Conservation (phyloP, 2,797 vertebrate species). For the Cheirogaleus major region DNA sequence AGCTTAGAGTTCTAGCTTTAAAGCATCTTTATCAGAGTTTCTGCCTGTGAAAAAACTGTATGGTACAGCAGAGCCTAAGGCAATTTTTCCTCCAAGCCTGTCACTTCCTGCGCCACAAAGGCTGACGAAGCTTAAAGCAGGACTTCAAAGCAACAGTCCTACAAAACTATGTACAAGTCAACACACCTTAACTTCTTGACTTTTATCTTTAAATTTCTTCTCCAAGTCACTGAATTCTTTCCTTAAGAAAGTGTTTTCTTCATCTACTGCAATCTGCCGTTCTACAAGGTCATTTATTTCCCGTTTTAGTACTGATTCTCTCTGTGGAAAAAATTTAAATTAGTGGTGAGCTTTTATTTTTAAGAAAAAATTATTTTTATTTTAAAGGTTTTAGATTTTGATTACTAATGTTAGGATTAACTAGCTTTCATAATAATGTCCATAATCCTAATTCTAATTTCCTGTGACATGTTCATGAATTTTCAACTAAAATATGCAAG, state of each 20-base stretch:
- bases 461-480: neutral
- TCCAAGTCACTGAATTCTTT: conserved; percentile 90
- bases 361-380: conserved; percentile 28
- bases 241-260: conserved; percentile 89
- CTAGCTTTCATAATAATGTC: neutral
- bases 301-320: conserved; percentile 88
- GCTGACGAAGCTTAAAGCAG: conserved; percentile 83
- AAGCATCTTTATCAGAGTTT: conserved; percentile 86
- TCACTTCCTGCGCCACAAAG: conserved; percentile 89
- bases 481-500: neutral
- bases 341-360: neutral
- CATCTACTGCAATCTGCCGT: conserved; percentile 86
- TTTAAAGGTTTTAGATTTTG: conserved; percentile 20
- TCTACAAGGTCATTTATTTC: conserved; percentile 90
- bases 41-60: conserved; percentile 82
- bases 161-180: conserved; percentile 83
- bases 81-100: conserved; percentile 88
- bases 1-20: conserved; percentile 88
- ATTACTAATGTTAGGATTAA: neutral
- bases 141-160: conserved; percentile 85
- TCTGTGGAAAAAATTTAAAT: conserved; percentile 82
- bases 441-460: neutral
- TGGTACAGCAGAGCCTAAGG: conserved; percentile 90
- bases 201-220: conserved; percentile 91
- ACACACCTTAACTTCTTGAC: conserved; percentile 93